A percentile compares a stretch with the other conserved stretches of the same genome.
phyloP scores from a whole-genome alignment of 2,113 vertebrate species.

The Dipodomys ordii region DNA sequence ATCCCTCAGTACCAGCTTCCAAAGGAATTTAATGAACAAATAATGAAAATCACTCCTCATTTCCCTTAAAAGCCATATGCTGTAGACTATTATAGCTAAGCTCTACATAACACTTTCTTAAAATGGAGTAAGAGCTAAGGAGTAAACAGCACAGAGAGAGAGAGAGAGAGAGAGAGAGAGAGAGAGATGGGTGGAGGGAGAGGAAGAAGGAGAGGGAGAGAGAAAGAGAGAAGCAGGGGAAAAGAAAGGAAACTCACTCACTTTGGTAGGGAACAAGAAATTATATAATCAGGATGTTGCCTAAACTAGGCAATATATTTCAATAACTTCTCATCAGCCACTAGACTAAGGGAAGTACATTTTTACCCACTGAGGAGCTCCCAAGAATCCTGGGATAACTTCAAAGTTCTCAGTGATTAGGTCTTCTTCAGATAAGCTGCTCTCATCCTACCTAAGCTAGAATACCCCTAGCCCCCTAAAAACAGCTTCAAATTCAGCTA shows the following conservation, averaged over 20 bases:
- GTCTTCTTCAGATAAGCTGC: slow-evolving; percentile 53
- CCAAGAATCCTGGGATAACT: neutral
- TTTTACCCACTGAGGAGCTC: neutral
- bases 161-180: too few relatives aligned
- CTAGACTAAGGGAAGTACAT: slow-evolving; percentile 15
- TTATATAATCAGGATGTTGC: neutral
- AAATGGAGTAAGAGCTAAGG: slow-evolving; percentile 58
- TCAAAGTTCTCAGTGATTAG: slow-evolving; percentile 43
- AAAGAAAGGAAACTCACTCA: neutral
- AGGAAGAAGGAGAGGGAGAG: too few relatives aligned
- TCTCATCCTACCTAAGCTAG: slow-evolving; percentile 33
- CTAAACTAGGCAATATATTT: slow-evolving; percentile 20
- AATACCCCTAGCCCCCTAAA: neutral
- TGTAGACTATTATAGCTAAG: slow-evolving; percentile 43
- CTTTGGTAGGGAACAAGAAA: slow-evolving; percentile 24
- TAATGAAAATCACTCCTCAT: slow-evolving; percentile 47
- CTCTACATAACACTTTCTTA: slow-evolving; percentile 57
- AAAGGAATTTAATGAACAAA: slow-evolving; percentile 58
- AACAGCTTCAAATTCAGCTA: slow-evolving; percentile 69
- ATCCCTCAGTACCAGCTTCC: neutral
- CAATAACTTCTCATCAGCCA: neutral
- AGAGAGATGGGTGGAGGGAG: too few relatives aligned
- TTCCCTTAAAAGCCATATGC: slow-evolving; percentile 53
- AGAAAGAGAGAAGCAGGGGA: neutral
- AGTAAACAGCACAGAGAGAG: neutral